Percentiles rank a stretch among this genome's conserved stretches.
Conservation (phyloP, 2,797 vertebrate genomes). For the Carduelis carduelis region DNA sequence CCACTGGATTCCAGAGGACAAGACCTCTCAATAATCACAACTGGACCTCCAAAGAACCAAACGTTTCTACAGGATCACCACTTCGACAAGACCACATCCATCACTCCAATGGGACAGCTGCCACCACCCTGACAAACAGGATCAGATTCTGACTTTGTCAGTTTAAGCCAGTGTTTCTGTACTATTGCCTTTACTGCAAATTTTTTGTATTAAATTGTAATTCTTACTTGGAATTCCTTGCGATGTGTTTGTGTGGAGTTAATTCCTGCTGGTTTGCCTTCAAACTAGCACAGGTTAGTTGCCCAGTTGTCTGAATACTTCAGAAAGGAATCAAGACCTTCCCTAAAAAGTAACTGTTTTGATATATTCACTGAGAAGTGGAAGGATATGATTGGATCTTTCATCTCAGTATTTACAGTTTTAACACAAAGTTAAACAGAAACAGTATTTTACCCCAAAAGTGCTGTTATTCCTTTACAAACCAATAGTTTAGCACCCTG, state of each 20-base stretch:
- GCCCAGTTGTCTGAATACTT: neutral
- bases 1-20: neutral
- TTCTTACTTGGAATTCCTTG: neutral
- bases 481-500: neutral
- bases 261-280: neutral
- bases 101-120: neutral
- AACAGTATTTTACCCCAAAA: neutral
- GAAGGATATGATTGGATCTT: neutral
- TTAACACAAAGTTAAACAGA: neutral
- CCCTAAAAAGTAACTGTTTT: neutral
- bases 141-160: accelerated
- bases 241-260: neutral
- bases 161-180: neutral
- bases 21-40: neutral
- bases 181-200: neutral
- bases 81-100: neutral
- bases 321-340: neutral
- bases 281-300: neutral
- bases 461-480: neutral
- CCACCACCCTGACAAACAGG: neutral
- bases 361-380: neutral
- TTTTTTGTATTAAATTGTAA: neutral
- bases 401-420: neutral
- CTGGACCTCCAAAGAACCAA: neutral
- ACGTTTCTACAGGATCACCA: neutral